A percentile compares a stretch with the other conserved stretches of the same genome.
These are phyloP conservation scores for Urechis unicinctus DNA, from an alignment of 2,888 invertebrate species.

Conservation along the genomic window DNA sequence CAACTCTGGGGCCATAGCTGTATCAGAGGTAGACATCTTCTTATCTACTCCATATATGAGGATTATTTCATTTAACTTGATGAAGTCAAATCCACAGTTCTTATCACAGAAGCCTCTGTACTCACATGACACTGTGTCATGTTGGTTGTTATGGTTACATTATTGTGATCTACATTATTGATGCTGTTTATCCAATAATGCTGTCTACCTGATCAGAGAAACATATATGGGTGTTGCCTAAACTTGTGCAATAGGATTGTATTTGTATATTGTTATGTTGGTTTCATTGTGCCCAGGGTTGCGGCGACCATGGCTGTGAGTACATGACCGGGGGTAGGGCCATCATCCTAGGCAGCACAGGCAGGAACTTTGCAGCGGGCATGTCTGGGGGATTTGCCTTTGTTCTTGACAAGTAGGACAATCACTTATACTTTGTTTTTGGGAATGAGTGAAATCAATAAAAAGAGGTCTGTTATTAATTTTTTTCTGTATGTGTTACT, in stretches of 20 bases:
- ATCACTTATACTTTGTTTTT: constrained; percentile 64
- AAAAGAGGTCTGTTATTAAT: not conserved
- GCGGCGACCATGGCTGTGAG: constrained; percentile 99
- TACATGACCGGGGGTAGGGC: constrained; percentile 97
- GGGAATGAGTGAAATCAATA: constrained; percentile 58
- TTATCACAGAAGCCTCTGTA: too few relatives aligned
- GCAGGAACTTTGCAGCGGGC: constrained; percentile 97
- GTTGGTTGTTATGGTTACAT: too few relatives aligned
- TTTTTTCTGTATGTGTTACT: constrained; percentile 9
- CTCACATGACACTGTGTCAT: too few relatives aligned
- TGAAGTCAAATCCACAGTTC: too few relatives aligned
- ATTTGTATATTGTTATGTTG: not conserved
- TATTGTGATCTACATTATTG: too few relatives aligned
- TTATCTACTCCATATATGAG: too few relatives aligned
- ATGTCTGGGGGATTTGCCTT: constrained; percentile 98
- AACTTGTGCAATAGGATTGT: not conserved
- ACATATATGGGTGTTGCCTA: too few relatives aligned
- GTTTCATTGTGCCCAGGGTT: constrained; percentile 70
- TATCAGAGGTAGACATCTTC: constrained; percentile 68
- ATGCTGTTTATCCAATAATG: too few relatives aligned
- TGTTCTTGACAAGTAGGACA: constrained; percentile 69
- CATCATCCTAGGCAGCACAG: constrained; percentile 87
- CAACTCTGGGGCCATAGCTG: constrained; percentile 92
- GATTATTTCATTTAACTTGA: too few relatives aligned
- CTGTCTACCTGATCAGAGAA: too few relatives aligned